Base-by-base conservation (phyloP, 2,888 invertebrate genomes). In the Hetaerina titia region DNA sequence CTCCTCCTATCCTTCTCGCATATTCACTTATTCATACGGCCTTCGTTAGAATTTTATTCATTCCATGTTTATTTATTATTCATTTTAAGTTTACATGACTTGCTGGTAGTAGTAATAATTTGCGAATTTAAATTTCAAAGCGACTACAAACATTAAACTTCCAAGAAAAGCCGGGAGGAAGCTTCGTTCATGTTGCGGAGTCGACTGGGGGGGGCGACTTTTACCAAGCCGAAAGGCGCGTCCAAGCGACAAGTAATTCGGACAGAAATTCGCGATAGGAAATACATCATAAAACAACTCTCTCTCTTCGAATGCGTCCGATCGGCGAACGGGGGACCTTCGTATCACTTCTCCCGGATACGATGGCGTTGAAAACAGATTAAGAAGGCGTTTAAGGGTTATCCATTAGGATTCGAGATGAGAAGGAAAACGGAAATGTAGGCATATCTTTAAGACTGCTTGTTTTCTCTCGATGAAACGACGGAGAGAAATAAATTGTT, bases 101-200 rank as follows among this genome's bases (percentile, higher is more conserved):
- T 81, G 92, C 92, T 74, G 92, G 69, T 92, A 57, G 56, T 92
- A 25, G 92, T 92, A 92, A 92, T 92, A 92, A 69, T 92, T 92
- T 69, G 92, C 92, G 74, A 92, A 92, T 92, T 92, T 92, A 92
- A 92, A 92, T 92, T 92, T 92, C 92, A 92, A 92, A 92, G 92
- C 92, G 92, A 92, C 69, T 92, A 74, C 92, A 92, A 92, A 92
- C 92, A 92, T 92, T 92, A 92, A 92, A 69, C 92, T 92, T 92
- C 92, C 92, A 92, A 92, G 92, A 74, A 92, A 92, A 69, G 90
- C 81, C 81, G 25, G 11, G 81, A 81, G 81, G 81, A 81, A 81
- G 81, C 81, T 31, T 31, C 81, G 81, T 31, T 81, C 81, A 31
- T 31, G 81, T 31, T 81, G 31, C 81, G 81, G 81, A 81, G 81